phyloP scores from a whole-genome alignment of 2,113 vertebrate genomes.

The Larimichthys polyactis region DNA sequence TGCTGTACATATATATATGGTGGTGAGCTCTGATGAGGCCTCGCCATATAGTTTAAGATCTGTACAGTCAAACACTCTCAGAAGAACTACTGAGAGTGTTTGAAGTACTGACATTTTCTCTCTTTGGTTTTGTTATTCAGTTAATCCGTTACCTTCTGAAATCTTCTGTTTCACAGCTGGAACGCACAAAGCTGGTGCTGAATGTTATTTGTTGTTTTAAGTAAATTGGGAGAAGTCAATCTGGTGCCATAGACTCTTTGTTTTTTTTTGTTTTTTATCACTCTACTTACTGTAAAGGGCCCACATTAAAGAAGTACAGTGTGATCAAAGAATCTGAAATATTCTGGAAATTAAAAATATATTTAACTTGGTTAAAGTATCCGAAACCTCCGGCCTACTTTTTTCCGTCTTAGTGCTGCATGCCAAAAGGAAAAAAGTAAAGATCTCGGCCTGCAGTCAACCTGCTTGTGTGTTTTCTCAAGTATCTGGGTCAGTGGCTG shows the following conservation, averaged over 20 bases:
- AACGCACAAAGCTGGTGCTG: conserved; percentile 73
- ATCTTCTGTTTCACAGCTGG: conserved; percentile 65
- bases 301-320: background rate
- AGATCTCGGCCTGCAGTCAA: background rate
- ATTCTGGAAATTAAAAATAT: background rate
- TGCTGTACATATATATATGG: conserved; percentile 55
- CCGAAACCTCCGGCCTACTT: background rate
- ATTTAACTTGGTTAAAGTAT: no score
- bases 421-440: background rate
- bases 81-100: background rate
- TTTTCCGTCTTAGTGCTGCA: background rate
- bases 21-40: conserved; percentile 18
- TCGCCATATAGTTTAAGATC: conserved; percentile 21
- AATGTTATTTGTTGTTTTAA: conserved; percentile 63
- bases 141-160: conserved; percentile 5
- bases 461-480: background rate
- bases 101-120: conserved; percentile 10
- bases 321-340: background rate
- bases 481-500: background rate
- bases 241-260: conserved; percentile 29
- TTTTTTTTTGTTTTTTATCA: conserved; percentile 19
- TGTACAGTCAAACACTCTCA: conserved; percentile 28
- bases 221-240: conserved; percentile 71
- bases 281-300: background rate
- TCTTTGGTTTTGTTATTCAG: conserved; percentile 50